Evolutionary conservation across 2,113 vertebrate species (phyloP).

Genomic region (Pholis gunnellus): DNA sequence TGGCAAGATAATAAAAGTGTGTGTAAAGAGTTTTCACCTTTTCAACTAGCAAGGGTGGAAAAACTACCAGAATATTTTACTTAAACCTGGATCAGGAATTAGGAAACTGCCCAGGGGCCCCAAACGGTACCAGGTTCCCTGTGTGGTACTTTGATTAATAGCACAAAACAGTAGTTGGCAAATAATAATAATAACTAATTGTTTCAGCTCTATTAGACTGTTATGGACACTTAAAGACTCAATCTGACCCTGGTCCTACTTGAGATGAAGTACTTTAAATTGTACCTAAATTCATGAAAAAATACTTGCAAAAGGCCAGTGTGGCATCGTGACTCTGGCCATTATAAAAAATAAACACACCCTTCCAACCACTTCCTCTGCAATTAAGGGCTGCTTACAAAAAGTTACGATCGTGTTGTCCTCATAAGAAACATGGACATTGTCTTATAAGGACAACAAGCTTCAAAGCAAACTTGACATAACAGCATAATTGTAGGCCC

Average conservation of each 20-base stretch:
- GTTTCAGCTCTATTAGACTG: background rate
- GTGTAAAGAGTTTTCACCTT: background rate
- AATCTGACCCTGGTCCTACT: background rate
- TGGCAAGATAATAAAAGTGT: background rate
- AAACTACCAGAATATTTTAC: background rate
- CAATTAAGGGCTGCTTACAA: slow-evolving; percentile 27
- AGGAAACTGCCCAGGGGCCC: background rate
- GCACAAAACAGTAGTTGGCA: too few species aligned
- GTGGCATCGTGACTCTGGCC: slow-evolving; percentile 29
- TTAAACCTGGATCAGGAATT: background rate
- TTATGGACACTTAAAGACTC: background rate
- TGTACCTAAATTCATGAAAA: background rate
- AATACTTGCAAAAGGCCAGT: slow-evolving; percentile 9
- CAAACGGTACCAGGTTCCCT: background rate
- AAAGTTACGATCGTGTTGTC: slow-evolving; percentile 26
- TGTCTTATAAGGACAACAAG: slow-evolving; percentile 33
- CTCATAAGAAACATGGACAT: slow-evolving; percentile 20
- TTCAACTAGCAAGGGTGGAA: background rate
- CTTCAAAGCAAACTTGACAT: slow-evolving; percentile 49
- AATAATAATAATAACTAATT: background rate
- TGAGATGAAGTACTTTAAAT: background rate
- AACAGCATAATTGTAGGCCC: slow-evolving; percentile 41
- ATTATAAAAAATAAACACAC: slow-evolving; percentile 40
- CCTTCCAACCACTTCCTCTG: slow-evolving; percentile 7
- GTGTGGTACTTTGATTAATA: background rate